Base-by-base conservation (phyloP, 2,888 invertebrate genomes). In the Heterodera filipjevi region DNA sequence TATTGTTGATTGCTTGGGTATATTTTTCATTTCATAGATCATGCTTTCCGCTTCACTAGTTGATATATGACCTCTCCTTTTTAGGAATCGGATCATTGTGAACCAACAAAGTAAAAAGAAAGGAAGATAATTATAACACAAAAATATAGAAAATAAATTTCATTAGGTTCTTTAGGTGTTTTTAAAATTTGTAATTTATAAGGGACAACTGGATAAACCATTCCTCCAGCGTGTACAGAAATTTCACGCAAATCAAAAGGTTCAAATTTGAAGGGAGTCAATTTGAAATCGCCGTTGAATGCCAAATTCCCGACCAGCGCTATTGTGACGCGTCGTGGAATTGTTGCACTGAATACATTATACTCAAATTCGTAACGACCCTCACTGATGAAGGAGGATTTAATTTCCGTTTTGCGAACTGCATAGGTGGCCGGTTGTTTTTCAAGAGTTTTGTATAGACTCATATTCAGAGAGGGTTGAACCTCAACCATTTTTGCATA, bases 221-320 rank as follows among this genome's bases (percentile, higher is more conserved):
- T 33, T 2, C 77, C 80, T 0, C 77, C 77, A 0, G 80, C 74
- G 32, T 76, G 66, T n/a, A 81, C 74, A 19, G 64, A 46, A 10
- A 80, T 59, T 66, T 80, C 79, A 2, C 71, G 73, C 1, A 81
- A 12, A 6, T 77, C 76, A 53, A 78, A 81, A 2, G 81, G 79
- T 39, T 81, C 46, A 33, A 81, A 81, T 35, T 82, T 82, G 68
- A 81, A 82, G 1, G 79, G 81, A 8, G 76, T 71, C 8, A 79
- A 35, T 1, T 12, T 46, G 19, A 66, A 46, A 46, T 72, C 44
- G 8, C 81, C 81, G 27, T 79, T 72, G 32, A 64, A 81, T 0
- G 81, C 81, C 0, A 64, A 39, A 35, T 59, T 77, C 10, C 35
- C 39, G 10, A 79, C 75, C 3, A 82, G 33, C 8, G 73, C 81